Percentiles rank a stretch among this genome's conserved stretches.
Conservation (phyloP, 2,888 invertebrate genomes). For the Ernsta delagoae region DNA sequence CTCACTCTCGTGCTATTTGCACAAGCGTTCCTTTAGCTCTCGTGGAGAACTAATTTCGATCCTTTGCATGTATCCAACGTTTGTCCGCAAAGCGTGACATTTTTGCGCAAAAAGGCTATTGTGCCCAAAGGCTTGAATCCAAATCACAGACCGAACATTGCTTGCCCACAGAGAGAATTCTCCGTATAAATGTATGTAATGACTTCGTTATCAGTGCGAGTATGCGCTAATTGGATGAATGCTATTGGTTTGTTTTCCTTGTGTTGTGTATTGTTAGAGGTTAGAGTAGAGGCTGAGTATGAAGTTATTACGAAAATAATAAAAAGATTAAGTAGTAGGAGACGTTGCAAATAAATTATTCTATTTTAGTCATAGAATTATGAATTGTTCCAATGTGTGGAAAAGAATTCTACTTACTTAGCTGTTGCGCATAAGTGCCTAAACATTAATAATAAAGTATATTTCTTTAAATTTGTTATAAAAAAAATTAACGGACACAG, state of each 20-base stretch:
- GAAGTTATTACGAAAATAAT: no score
- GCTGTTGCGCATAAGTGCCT: no score
- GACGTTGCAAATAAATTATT: no score
- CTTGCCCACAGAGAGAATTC: constrained; percentile 31
- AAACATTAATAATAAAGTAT: no score
- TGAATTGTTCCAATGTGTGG: no score
- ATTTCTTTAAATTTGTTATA: no score
- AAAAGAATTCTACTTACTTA: no score
- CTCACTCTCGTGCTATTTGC: neutral
- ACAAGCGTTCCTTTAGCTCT: constrained; percentile 5
- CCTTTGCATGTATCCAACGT: constrained; percentile 26
- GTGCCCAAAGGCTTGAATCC: constrained; percentile 27
- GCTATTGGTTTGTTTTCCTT: neutral
- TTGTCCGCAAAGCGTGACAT: constrained; percentile 34
- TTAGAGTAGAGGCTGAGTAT: neutral
- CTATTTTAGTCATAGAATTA: no score
- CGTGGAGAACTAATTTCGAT: constrained; percentile 27
- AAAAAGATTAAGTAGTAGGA: no score
- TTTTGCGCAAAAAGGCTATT: constrained; percentile 34
- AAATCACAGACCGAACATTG: constrained; percentile 25
- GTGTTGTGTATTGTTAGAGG: neutral
- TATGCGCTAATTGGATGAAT: constrained; percentile 21
- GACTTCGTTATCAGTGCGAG: neutral
- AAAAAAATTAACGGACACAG: neutral
- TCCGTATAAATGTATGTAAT: constrained; percentile 20